Base-by-base conservation (phyloP, 2,888 invertebrate genomes). In the Protonemura montana region DNA sequence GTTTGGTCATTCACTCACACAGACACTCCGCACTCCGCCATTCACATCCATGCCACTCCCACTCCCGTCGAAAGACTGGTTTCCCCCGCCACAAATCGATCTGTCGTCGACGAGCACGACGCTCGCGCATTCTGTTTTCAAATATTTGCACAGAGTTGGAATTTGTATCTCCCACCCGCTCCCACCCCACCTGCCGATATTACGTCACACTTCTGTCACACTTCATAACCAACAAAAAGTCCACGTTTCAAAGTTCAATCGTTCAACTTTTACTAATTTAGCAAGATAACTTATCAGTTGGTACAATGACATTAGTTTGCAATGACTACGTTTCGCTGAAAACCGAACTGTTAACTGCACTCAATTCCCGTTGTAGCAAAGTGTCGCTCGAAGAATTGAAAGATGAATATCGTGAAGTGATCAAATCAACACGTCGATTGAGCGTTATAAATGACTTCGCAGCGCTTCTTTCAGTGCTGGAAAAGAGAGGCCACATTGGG, bases 391-490 rank as follows among this genome's bases (percentile, higher is more conserved):
- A 59, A 59, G 84, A 76, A n/a, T 42, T 59, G n/a, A 84, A 84
- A 76, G 21, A 26, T 27, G 59, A 87, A 26, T 86, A 82, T 82
- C 76, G 6, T 28, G n/a, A 16, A 25, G 41, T 82, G 21, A 86
- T 87, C 76, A 85, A 85, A n/a, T 87, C 87, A 6, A 87, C 30
- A 7, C 59, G 87, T 76, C 76, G 85, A 25, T 87, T 41, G 81
- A 86, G 86, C 35, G 59, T 27, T n/a, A 86, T 87, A 10, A 85
- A 29, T 30, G 82, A 16, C 21, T 82, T 82, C 21, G 26, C 29
- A 13, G 81, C 84, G 25, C 85, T 87, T 25, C 28, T 87, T 13
- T 26, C 28, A 16, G 82, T 86, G 3, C 29, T 87, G 0, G 85
- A 86, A 42, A 87, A 87, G 78, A 85, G 87, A 28, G 76, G 83